Evolutionary conservation across 2,888 invertebrate species (phyloP), one percentile per base, ranked within the genome.

Genomic region (Silvanus unidentatus): DNA sequence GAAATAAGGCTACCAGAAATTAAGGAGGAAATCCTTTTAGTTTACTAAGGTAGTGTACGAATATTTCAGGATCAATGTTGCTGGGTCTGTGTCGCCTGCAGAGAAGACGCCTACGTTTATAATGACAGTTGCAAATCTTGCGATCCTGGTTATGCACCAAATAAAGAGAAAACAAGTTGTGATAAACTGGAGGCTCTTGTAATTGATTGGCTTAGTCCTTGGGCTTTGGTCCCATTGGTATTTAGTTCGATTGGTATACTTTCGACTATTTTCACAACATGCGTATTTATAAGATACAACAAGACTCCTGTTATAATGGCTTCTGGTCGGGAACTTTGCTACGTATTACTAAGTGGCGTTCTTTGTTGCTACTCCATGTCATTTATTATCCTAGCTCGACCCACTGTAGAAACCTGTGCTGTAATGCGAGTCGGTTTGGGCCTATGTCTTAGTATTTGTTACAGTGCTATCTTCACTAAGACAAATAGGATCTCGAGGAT

Each of bases 281-380:
- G 74, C 36, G 79, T 84, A 4, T 85, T 86, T 66, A 73, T 84
- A 36, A 74, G 77, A 61, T 75, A 60, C 57, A 68, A 78, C 66
- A 53, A 49, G 27, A 60, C 59, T 9, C 62, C 62, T 1, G 53
- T 53, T 12, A 52, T 50, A 39, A 42, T 42, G 29, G 88, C 88
- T 1, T 85, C 85, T 0, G 87, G 87, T 0, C 73, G 87, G 9
- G 88, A 88, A 62, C 72, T 88, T 6, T 87, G 87, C 67, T 87
- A 86, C 65, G 81, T 87, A 10, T 75, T 88, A 28, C 71, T 87
- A n/a, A 71, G 75, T 44, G 87, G 87, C 9, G 81, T 87, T 49
- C 68, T 82, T 14, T 74, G 81, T 40, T 85, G 85, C 58, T 88
- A 86, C 63, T 74, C 76, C 36, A 60, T 60, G 60, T 84, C 85